phyloP scores from a whole-genome alignment of 2,113 vertebrate genomes.

The Macrotus californicus region DNA sequence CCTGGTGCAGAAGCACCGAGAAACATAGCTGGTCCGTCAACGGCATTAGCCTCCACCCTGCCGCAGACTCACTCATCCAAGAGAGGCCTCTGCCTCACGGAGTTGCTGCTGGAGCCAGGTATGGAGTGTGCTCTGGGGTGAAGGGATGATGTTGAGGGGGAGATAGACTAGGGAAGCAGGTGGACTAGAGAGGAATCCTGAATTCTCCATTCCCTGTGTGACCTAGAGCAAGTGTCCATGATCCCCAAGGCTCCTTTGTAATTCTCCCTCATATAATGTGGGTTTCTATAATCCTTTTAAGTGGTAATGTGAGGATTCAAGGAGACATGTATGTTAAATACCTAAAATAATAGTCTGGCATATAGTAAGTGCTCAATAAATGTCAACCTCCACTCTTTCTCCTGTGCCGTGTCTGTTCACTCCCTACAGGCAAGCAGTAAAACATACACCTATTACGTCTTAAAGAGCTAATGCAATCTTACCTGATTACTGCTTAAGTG shows the following conservation, averaged over 20 bases:
- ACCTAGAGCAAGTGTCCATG: neutral
- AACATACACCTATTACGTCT: neutral
- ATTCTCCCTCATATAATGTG: neutral
- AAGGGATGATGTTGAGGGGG: neutral
- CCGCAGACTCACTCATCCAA: neutral
- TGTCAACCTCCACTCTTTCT: neutral
- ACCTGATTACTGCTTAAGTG: neutral
- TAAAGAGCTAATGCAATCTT: neutral
- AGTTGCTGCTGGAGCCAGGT: neutral
- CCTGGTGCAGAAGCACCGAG: neutral
- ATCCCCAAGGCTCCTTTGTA: neutral
- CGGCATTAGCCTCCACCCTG: neutral
- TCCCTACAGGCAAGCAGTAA: neutral
- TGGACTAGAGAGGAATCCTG: neutral
- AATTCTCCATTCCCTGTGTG: neutral
- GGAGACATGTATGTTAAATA: neutral
- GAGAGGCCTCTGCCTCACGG: fast-evolving
- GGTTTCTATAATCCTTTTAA: neutral
- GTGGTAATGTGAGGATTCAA: neutral
- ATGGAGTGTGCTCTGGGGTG: neutral
- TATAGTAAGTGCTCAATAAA: neutral
- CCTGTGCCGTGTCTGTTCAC: neutral
- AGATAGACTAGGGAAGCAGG: neutral
- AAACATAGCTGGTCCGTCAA: neutral
- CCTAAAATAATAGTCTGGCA: neutral